These are phyloP conservation scores for Torymus aiolomorphi DNA, from an alignment of 2,888 invertebrate species.

Conservation along the genomic window DNA sequence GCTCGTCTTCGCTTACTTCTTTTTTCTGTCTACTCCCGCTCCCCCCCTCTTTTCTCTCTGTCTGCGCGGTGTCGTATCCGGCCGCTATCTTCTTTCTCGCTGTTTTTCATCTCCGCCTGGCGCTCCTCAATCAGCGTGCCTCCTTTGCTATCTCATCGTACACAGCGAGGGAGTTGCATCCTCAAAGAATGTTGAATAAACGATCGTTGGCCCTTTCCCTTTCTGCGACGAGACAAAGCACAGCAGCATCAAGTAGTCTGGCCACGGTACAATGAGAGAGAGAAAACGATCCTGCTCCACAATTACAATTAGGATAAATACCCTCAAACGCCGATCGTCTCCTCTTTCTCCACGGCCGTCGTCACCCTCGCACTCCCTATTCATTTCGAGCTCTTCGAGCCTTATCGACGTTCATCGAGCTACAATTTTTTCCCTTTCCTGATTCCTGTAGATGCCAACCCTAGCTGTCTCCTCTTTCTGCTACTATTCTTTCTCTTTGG, in stretches of 20 bases:
- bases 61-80: not conserved
- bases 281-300: slow-evolving; percentile 33
- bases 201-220: slow-evolving; percentile 8
- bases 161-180: not conserved
- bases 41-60: too few relatives aligned
- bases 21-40: not conserved
- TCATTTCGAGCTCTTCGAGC: slow-evolving; percentile 38
- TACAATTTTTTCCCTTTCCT: slow-evolving; percentile 38
- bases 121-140: slow-evolving; percentile 24
- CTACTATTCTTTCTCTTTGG: not conserved
- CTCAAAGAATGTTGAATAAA: slow-evolving; percentile 47
- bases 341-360: slow-evolving; percentile 27
- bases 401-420: slow-evolving; percentile 44
- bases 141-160: slow-evolving; percentile 30
- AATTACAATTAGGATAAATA: slow-evolving; percentile 62
- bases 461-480: not conserved
- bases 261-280: slow-evolving; percentile 14
- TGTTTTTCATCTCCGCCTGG: slow-evolving; percentile 14
- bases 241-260: not conserved
- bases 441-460: slow-evolving; percentile 5
- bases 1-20: not conserved
- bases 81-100: not conserved
- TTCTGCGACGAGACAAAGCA: not conserved
- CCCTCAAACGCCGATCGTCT: slow-evolving; percentile 49
- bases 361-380: slow-evolving; percentile 23